Evolutionary conservation across 2,888 invertebrate genomes (phyloP).

Genomic region (Listrodromus nycthemerus): DNA sequence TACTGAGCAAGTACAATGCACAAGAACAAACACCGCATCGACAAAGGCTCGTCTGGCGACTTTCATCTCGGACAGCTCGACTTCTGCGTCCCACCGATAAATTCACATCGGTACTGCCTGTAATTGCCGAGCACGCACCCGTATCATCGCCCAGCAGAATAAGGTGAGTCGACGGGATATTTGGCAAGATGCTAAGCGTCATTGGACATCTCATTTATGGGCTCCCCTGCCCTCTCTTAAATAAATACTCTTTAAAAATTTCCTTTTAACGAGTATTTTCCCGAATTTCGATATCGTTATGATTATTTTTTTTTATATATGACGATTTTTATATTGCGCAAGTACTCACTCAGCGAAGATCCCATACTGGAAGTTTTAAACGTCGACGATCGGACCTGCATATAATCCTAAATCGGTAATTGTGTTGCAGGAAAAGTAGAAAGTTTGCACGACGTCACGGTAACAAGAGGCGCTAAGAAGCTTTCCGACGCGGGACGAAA

Average conservation of each 20-base stretch:
- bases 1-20: conserved; percentile 90
- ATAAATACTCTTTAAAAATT: too few species aligned
- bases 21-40: conserved; percentile 88
- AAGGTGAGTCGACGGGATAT: conserved; percentile 72
- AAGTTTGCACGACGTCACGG: conserved; percentile 81
- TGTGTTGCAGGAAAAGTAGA: conserved; percentile 79
- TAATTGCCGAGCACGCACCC: conserved; percentile 89
- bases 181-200: neutral
- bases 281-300: too few species aligned
- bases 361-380: neutral
- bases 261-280: too few species aligned
- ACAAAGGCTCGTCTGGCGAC: conserved; percentile 91
- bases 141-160: conserved; percentile 82
- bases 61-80: conserved; percentile 90
- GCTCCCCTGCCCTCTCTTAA: too few species aligned
- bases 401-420: neutral
- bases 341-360: too few species aligned
- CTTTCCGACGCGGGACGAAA: conserved; percentile 39
- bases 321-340: too few species aligned
- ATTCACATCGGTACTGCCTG: conserved; percentile 90
- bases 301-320: neutral
- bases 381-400: neutral
- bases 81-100: conserved; percentile 91
- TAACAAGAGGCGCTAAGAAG: conserved; percentile 80
- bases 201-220: too few species aligned